Evolutionary conservation across 2,888 invertebrate genomes (phyloP).

Genomic region (Limnephilus lunatus): DNA sequence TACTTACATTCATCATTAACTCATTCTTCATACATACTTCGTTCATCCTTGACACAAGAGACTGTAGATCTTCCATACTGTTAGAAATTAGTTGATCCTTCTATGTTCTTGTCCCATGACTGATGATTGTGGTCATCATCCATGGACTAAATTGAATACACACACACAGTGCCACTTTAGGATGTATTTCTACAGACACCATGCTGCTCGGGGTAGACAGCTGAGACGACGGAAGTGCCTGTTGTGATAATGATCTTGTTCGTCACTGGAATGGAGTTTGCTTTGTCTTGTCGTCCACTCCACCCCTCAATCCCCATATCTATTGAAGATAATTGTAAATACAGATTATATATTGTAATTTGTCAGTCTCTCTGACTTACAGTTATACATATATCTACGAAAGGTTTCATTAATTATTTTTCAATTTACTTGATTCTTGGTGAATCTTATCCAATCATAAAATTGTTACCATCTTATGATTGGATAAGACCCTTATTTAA

Average conservation of each 20-base stretch:
- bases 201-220: neutral
- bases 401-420: no score
- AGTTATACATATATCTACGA: no score
- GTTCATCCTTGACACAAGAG: no score
- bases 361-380: neutral
- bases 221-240: neutral
- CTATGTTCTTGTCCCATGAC: neutral
- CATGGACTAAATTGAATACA: neutral
- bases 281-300: neutral
- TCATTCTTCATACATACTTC: no score
- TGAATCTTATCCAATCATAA: no score
- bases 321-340: neutral
- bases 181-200: neutral
- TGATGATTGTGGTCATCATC: neutral
- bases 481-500: no score
- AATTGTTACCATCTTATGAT: no score
- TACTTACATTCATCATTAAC: no score
- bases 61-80: no score
- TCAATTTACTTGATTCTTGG: no score
- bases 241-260: neutral
- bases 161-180: neutral
- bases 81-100: neutral
- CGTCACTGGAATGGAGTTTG: neutral
- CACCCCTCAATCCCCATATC: neutral
- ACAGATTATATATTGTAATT: neutral